Percentiles rank a stretch among this genome's conserved stretches.
Evolutionary conservation across 1,140 invertebrate species (phyloP).

Genomic region (Caenorhabditis brenneri): DNA sequence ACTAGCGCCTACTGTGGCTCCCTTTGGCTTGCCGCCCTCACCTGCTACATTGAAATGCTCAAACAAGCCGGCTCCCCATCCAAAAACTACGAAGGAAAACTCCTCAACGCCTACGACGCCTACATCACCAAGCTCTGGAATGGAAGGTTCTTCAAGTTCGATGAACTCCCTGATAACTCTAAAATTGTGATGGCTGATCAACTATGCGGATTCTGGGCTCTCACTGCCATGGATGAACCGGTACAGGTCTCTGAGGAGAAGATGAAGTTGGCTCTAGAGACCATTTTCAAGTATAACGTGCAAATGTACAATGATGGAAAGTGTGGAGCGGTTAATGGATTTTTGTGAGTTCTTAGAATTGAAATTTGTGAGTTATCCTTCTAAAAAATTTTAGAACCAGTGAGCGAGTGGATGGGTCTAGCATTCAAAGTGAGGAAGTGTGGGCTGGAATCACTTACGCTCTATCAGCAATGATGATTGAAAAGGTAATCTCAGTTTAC

Average conservation of each 20-base stretch:
- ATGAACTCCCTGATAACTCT: constrained; percentile 76
- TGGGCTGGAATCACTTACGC: constrained; percentile 88
- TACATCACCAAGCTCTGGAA: constrained; percentile 80
- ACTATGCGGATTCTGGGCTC: constrained; percentile 58
- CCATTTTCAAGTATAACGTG: constrained; percentile 84
- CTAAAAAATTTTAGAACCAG: constrained; percentile 69
- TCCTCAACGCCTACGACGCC: constrained; percentile 78
- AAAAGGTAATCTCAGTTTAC: constrained; percentile 69
- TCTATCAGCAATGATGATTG: constrained; percentile 79
- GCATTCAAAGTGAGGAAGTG: constrained; percentile 86
- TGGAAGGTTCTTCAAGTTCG: constrained; percentile 82
- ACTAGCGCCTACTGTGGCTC: constrained; percentile 87
- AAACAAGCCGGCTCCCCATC: constrained; percentile 72
- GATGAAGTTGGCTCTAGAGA: constrained; percentile 78
- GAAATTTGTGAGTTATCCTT: constrained; percentile 72
- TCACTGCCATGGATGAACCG: constrained; percentile 77
- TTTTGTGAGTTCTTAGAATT: constrained; percentile 76
- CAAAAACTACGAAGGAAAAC: constrained; percentile 64
- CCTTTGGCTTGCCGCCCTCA: constrained; percentile 83
- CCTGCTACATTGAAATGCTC: constrained; percentile 79
- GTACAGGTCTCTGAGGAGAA: constrained; percentile 63
- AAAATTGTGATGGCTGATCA: constrained; percentile 76
- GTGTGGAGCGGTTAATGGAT: constrained; percentile 88
- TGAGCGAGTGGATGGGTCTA: constrained; percentile 76
- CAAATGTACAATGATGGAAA: constrained; percentile 79